Evolutionary conservation across 2,888 invertebrate species (phyloP).

Genomic region (Leptopterna dolabrata): DNA sequence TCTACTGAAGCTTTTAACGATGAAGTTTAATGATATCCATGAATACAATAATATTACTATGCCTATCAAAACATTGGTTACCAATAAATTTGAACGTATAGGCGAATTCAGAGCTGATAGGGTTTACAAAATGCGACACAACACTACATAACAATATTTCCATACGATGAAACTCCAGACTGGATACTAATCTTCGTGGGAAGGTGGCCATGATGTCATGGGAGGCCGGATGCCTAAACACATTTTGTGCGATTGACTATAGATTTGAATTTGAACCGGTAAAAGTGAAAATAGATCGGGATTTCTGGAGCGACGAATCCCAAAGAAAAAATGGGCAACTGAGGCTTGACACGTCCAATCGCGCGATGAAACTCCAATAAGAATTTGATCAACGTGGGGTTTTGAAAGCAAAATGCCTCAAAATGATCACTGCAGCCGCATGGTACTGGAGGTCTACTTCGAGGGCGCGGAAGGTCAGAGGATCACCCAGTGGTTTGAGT

Average conservation of each 20-base stretch:
- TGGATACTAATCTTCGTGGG: background rate
- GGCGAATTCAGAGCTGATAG: background rate
- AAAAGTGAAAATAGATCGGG: background rate
- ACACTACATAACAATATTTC: background rate
- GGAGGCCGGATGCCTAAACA: background rate
- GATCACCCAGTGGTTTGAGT: constrained; percentile 45
- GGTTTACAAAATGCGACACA: background rate
- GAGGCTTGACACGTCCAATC: background rate
- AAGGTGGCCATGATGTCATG: background rate
- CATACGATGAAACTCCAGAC: background rate
- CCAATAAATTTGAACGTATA: background rate
- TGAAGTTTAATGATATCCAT: no score
- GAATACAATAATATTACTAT: background rate
- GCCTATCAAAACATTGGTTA: background rate
- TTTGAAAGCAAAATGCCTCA: background rate
- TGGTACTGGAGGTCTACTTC: constrained; percentile 42
- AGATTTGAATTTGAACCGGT: background rate
- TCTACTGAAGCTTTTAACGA: no score
- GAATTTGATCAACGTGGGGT: background rate
- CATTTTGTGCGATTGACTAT: background rate
- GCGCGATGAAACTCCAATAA: background rate
- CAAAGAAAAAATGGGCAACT: background rate
- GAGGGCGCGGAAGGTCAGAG: background rate
- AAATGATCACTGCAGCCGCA: background rate
- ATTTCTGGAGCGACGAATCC: no score